A percentile compares a stretch with the other conserved stretches of the same genome.
phyloP scores from a whole-genome alignment of 2,113 vertebrate species.

The Pipa parva region DNA sequence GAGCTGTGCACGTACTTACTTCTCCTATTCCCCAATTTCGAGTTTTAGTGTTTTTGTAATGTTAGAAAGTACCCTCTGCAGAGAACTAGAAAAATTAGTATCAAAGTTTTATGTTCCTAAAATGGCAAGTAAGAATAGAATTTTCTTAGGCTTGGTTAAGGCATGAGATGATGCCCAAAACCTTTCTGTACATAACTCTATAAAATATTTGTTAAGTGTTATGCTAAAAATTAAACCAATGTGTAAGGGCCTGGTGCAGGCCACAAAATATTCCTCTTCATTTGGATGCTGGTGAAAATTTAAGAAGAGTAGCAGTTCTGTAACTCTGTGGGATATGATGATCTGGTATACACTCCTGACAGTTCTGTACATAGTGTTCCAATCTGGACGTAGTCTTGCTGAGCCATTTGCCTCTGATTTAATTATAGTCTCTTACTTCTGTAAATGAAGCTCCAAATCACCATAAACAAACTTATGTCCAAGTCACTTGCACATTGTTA shows the following conservation, averaged over 20 bases:
- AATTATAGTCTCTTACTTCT: background rate
- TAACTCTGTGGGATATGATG: background rate
- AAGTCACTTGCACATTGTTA: background rate
- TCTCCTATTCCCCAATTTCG: background rate
- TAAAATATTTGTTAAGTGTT: slow-evolving; percentile 4
- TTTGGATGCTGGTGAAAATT: background rate
- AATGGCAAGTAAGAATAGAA: background rate
- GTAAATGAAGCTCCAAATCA: background rate
- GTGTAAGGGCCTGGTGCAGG: background rate
- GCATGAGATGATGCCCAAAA: slow-evolving; percentile 18
- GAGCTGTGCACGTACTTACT: background rate
- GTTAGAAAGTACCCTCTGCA: slow-evolving; percentile 11
- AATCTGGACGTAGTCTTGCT: background rate
- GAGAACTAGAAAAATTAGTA: slow-evolving; percentile 27
- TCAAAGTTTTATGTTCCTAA: background rate
- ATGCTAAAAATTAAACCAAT: slow-evolving; percentile 1
- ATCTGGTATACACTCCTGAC: background rate
- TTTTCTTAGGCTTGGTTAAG: background rate
- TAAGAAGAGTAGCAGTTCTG: background rate
- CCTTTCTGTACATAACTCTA: slow-evolving; percentile 26
- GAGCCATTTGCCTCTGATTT: background rate
- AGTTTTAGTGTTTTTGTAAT: slow-evolving; percentile 32
- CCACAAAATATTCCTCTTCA: background rate
- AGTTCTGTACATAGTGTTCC: background rate
- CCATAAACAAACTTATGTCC: background rate